Evolutionary conservation across 2,113 vertebrate species (phyloP).

Genomic region (Muntiacus reevesi): DNA sequence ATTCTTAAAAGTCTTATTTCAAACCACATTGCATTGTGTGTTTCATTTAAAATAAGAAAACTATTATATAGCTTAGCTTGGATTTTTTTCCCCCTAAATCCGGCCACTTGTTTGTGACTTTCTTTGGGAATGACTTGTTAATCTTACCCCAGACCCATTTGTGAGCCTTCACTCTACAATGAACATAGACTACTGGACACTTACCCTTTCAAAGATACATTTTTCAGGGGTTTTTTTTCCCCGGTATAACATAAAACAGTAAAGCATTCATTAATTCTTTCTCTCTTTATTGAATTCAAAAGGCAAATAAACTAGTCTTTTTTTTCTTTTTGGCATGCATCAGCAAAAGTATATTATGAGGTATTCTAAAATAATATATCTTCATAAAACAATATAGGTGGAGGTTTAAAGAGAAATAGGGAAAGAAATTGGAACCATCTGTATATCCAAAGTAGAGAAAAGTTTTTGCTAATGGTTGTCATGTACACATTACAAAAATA

Average conservation of each 20-base stretch:
- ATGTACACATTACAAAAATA: constrained; percentile 66
- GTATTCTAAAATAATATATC: constrained; percentile 86
- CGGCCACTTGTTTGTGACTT: background rate
- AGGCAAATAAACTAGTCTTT: constrained; percentile 81
- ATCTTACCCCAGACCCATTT: background rate
- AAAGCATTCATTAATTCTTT: constrained; percentile 82
- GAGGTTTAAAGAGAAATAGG: constrained; percentile 82
- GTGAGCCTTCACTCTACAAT: constrained; percentile 63
- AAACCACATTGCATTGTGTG: background rate
- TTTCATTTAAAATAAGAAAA: constrained; percentile 53
- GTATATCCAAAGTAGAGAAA: constrained; percentile 81
- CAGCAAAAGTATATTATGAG: constrained; percentile 85
- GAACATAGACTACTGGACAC: constrained; percentile 77
- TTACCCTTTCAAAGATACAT: constrained; percentile 75
- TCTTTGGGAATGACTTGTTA: constrained; percentile 13
- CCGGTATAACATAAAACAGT: constrained; percentile 80
- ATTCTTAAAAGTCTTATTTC: constrained; percentile 25
- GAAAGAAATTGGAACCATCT: constrained; percentile 85
- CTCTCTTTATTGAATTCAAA: constrained; percentile 83
- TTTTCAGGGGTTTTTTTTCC: background rate
- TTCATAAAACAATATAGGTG: constrained; percentile 85
- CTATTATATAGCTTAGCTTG: background rate
- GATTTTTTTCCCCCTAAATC: background rate
- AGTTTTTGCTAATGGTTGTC: constrained; percentile 83
- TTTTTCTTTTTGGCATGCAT: constrained; percentile 77